These are phyloP conservation scores for Lasioglossum calceatum DNA, from an alignment of 2,888 invertebrate species.

Conservation along the genomic window DNA sequence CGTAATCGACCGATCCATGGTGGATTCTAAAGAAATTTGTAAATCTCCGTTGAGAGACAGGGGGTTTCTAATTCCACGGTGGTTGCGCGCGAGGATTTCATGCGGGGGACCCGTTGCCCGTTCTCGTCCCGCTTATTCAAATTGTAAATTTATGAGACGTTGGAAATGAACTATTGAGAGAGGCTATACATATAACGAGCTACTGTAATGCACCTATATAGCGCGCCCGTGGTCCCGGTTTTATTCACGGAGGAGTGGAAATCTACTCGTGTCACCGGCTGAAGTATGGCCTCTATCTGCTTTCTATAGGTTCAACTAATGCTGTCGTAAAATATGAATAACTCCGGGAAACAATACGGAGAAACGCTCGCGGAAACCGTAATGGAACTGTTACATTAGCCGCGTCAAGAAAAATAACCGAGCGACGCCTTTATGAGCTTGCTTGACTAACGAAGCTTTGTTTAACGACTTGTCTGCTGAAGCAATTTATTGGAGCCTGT, in stretches of 20 bases:
- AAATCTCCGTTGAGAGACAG: conserved; percentile 5
- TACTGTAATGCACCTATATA: conserved; percentile 46
- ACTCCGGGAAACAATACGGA: conserved; percentile 47
- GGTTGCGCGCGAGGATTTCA: conserved; percentile 31
- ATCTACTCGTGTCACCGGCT: conserved; percentile 49
- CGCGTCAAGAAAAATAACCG: conserved; percentile 22
- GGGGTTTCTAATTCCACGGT: conserved; percentile 39
- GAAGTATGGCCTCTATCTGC: conserved; percentile 55
- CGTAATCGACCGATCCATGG: background rate
- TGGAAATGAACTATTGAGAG: conserved; percentile 58
- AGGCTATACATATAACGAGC: conserved; percentile 48
- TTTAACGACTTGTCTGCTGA: background rate
- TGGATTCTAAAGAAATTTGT: background rate
- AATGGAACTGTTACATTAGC: conserved; percentile 32
- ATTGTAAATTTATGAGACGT: conserved; percentile 57
- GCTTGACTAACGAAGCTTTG: conserved; percentile 21
- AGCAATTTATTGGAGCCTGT: background rate
- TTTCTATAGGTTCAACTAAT: conserved; percentile 53
- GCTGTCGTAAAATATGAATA: conserved; percentile 57
- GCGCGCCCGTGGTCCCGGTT: conserved; percentile 32
- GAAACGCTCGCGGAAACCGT: conserved; percentile 33
- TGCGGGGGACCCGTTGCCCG: conserved; percentile 2
- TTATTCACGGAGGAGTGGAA: conserved; percentile 53
- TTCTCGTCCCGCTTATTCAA: conserved; percentile 40
- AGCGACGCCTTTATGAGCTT: conserved; percentile 26